phyloP scores from a whole-genome alignment of 1,140 invertebrate genomes.

The Bicyclus anynana region DNA sequence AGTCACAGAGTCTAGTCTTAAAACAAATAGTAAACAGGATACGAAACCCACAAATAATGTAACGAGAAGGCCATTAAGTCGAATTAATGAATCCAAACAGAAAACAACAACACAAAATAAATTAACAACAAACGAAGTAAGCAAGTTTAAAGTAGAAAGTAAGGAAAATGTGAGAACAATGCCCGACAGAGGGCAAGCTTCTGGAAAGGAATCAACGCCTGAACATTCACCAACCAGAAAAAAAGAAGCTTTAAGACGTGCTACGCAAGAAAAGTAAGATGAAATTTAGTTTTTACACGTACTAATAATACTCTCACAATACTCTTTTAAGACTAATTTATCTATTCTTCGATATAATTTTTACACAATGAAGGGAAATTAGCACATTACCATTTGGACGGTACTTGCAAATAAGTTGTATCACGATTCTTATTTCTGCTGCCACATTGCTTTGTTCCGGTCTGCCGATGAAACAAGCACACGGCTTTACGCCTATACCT shows the following conservation, averaged over 20 bases:
- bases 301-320: no score
- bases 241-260: conserved; percentile 31
- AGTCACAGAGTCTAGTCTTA: conserved; percentile 73
- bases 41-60: conserved; percentile 40
- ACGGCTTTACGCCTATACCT: no score
- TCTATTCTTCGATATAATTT: no score
- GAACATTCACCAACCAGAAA: conserved; percentile 73
- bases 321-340: no score
- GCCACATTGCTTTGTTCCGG: no score
- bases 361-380: no score
- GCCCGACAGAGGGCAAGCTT: conserved; percentile 76
- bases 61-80: conserved; percentile 52
- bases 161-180: conserved; percentile 55
- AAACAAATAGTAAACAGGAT: conserved; percentile 45
- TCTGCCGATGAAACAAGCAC: no score
- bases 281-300: no score
- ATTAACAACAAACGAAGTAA: conserved; percentile 32
- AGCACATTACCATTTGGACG: no score
- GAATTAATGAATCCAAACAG: conserved; percentile 45
- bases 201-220: conserved; percentile 80
- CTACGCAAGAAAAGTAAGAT: conserved; percentile 50
- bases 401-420: no score
- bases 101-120: conserved; percentile 40
- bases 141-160: conserved; percentile 49
- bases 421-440: no score